phyloP scores from a whole-genome alignment of 1,140 invertebrate species.

The Hycleus cichorii region DNA sequence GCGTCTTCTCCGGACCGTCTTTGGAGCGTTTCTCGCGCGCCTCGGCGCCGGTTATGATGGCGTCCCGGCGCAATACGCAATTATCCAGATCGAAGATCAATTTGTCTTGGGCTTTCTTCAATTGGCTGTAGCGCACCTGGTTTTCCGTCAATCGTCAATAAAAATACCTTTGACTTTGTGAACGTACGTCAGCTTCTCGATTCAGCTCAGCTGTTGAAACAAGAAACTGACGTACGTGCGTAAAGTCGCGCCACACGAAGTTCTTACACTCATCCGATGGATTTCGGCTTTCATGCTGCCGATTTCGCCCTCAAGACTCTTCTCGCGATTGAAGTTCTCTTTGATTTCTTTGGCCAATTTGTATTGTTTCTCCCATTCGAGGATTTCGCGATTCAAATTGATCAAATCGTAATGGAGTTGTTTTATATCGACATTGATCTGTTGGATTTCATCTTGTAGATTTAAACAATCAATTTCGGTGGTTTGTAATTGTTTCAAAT shows the following conservation, averaged over 20 bases:
- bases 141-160: too few species aligned
- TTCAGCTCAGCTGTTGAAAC: too few species aligned
- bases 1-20: constrained; percentile 25
- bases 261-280: constrained; percentile 60
- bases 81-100: constrained; percentile 67
- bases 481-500: constrained; percentile 45
- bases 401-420: constrained; percentile 42
- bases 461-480: constrained; percentile 55
- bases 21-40: constrained; percentile 47
- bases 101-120: constrained; percentile 66
- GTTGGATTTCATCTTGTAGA: constrained; percentile 57
- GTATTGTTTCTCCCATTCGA: constrained; percentile 74
- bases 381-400: constrained; percentile 55
- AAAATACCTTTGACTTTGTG: too few species aligned
- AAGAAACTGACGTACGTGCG: too few species aligned
- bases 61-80: constrained; percentile 62
- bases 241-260: too few species aligned
- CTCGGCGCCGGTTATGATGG: constrained; percentile 52
- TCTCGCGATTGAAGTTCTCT: constrained; percentile 56
- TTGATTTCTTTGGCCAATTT: constrained; percentile 62
- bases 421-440: constrained; percentile 53
- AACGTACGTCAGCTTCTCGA: too few species aligned
- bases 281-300: constrained; percentile 70
- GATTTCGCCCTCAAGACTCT: constrained; percentile 59
- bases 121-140: constrained; percentile 52